These are phyloP conservation scores for Thereva unica DNA, from an alignment of 2,888 invertebrate genomes.

Conservation along the genomic window DNA sequence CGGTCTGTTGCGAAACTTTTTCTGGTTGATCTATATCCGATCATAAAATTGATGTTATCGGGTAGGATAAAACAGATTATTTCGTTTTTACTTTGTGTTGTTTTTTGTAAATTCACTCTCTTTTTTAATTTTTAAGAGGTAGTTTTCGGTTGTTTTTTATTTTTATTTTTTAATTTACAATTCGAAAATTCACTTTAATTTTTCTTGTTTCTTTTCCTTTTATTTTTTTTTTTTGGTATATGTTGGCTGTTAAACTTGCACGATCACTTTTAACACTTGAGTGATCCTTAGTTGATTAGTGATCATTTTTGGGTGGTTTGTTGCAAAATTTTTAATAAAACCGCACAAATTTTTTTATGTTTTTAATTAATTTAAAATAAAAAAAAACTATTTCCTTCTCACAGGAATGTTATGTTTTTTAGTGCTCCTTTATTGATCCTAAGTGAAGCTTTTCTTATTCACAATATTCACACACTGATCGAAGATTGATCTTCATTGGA, in stretches of 20 bases:
- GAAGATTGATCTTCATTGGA: conserved; percentile 16
- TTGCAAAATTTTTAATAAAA: not conserved
- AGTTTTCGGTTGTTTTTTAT: not conserved
- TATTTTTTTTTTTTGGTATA: too few relatives aligned
- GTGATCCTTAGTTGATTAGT: not conserved
- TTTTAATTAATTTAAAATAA: too few relatives aligned
- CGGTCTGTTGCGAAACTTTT: conserved; percentile 22
- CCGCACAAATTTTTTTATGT: too few relatives aligned
- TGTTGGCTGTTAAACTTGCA: not conserved
- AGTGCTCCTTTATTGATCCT: too few relatives aligned
- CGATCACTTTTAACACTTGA: not conserved
- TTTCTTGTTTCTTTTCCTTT: too few relatives aligned
- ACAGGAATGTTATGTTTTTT: too few relatives aligned
- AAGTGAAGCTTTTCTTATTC: too few relatives aligned
- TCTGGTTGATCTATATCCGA: conserved; percentile 17
- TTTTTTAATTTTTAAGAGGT: not conserved
- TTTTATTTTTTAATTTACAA: not conserved
- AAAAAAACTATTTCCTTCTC: too few relatives aligned
- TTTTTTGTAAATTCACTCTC: not conserved
- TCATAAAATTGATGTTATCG: not conserved
- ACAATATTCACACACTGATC: conserved; percentile 7
- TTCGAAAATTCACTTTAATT: too few relatives aligned
- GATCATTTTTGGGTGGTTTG: not conserved
- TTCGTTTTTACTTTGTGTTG: conserved; percentile 7
- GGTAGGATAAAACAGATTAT: not conserved